Evolutionary conservation across 2,888 invertebrate species (phyloP), one percentile per base, ranked within the genome.

Genomic region (Amphipyra berbera): DNA sequence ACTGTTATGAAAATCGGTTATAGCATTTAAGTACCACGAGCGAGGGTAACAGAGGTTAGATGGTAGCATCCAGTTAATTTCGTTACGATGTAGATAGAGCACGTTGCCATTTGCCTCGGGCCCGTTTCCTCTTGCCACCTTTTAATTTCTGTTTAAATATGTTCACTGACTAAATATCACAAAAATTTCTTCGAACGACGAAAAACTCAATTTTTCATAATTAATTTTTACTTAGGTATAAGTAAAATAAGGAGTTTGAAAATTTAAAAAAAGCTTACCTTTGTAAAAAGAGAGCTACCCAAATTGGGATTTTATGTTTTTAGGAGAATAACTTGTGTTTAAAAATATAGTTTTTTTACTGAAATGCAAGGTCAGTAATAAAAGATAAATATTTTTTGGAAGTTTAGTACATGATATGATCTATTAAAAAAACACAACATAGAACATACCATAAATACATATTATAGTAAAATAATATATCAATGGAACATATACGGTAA

Each of bases 51-150:
- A 74, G 81, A 84, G 86, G 88, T 88, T 82, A 82, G 82, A 76
- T 79, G 85, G 83, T 56, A 71, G 79, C 73, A 78, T 79, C 76
- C 88, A 89, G 91, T 89, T 93, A 92, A 92, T 93, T 93, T 90
- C 81, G 81, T 79, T 65, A 78, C 87, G 92, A 93, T 92, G 91
- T 84, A 90, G 93, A 93, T 93, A 93, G 85, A 81, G 84, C 93
- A 93, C 92, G 93, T 81, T 82, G 82, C 83, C 88, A 83, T 88
- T 88, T 86, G 78, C 86, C 82, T 76, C 69, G 67, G 76, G 68
- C 81, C 76, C 84, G 81, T 87, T 89, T 85, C 84, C 87, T 85
- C 85, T 78, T 79, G 75, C 83, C 88, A 89, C 88, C 89, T 89
- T 90, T 87, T 90, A 89, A 91, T 89, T 89, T 85, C 83, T 85